A percentile compares a stretch with the other conserved stretches of the same genome.
These are phyloP conservation scores for Trididemnum nubilum DNA, from an alignment of 23 tunicate species.

Conservation along the genomic window DNA sequence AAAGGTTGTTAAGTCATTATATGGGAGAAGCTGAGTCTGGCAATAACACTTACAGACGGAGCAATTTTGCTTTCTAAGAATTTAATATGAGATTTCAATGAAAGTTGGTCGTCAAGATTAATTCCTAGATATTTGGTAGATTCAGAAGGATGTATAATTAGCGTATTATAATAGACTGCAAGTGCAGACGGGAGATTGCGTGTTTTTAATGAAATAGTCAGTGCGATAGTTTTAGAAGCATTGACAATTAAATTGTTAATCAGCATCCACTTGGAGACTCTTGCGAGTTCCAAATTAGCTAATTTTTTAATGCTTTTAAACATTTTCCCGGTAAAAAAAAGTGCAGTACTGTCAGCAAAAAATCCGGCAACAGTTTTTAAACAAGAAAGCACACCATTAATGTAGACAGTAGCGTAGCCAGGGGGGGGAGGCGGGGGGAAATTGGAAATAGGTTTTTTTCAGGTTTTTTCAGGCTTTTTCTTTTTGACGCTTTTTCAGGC, in stretches of 20 bases:
- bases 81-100: not conserved
- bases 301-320: not conserved
- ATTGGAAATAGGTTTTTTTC: no score
- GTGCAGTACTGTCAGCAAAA: not conserved
- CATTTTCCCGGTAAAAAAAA: not conserved
- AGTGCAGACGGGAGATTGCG: not conserved
- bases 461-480: no score
- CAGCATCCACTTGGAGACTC: not conserved
- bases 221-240: not conserved
- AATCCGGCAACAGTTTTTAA: not conserved
- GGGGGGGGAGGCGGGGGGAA: no score
- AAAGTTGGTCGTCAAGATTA: not conserved
- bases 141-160: not conserved
- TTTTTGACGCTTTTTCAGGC: no score
- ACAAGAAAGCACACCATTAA: not conserved
- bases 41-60: not conserved
- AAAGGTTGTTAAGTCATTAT: not conserved
- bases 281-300: not conserved
- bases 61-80: not conserved
- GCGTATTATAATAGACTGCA: not conserved
- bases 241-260: not conserved
- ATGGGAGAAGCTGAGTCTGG: not conserved
- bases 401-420: no score
- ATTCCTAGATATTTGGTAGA: not conserved
- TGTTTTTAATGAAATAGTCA: not conserved